Conservation (phyloP, 2,888 invertebrate genomes). For the Aproaerema taeniolella region DNA sequence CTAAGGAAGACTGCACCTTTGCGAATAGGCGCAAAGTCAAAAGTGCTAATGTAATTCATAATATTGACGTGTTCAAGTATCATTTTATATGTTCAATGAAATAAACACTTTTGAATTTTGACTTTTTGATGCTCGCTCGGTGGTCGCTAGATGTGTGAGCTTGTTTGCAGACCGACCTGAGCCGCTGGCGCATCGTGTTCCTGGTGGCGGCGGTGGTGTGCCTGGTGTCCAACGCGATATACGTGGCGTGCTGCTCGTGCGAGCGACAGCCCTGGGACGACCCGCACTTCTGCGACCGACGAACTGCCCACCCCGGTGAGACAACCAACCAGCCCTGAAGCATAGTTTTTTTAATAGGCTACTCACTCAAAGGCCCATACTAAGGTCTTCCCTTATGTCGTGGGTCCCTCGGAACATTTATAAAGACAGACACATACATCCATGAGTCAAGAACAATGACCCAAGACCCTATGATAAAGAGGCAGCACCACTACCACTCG, state of each 20-base stretch:
- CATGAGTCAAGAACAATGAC: no score
- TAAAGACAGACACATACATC: no score
- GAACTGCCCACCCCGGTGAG: no score
- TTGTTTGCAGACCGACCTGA: slow-evolving; percentile 72
- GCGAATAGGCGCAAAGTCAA: no score
- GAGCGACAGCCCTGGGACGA: slow-evolving; percentile 85
- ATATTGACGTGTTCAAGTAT: neutral
- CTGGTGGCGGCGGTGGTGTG: slow-evolving; percentile 81
- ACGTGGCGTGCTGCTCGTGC: slow-evolving; percentile 80
- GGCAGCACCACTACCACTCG: no score
- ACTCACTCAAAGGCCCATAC: no score
- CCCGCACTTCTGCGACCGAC: slow-evolving; percentile 55
- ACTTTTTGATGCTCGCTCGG: neutral
- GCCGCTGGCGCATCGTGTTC: slow-evolving; percentile 85
- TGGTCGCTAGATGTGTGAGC: neutral
- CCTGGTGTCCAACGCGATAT: slow-evolving; percentile 80
- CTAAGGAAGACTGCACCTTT: neutral
- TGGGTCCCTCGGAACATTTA: no score
- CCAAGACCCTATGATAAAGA: no score
- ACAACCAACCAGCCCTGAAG: no score
- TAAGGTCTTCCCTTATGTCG: no score
- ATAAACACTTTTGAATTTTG: no score
- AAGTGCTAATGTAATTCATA: neutral
- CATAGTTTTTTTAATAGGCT: no score
- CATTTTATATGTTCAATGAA: neutral